Conservation (phyloP, 2,797 vertebrate genomes). For the Decapterus maruadsi region DNA sequence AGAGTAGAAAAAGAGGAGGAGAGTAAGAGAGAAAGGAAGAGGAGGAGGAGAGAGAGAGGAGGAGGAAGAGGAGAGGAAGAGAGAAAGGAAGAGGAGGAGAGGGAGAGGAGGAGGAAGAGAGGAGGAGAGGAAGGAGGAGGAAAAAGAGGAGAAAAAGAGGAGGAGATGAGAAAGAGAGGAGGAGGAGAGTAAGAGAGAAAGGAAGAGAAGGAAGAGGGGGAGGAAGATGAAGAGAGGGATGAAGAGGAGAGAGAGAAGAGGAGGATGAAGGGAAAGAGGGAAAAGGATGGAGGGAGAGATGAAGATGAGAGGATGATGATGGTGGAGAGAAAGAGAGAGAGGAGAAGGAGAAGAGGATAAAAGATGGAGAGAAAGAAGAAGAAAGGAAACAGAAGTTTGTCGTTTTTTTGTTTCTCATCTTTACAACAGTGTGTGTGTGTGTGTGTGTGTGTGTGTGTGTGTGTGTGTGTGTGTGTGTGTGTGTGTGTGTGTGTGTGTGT, state of each 20-base stretch:
- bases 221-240: too few species aligned
- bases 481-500: constrained; percentile 11
- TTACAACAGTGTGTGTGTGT: constrained; percentile 1
- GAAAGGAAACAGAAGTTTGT: not conserved
- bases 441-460: constrained; percentile 20
- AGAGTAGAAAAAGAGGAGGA: too few species aligned
- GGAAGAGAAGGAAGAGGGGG: too few species aligned
- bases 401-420: not conserved
- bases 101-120: too few species aligned
- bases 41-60: not conserved
- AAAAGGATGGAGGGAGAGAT: not conserved
- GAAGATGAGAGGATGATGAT: not conserved
- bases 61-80: not conserved
- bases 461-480: constrained; percentile 25
- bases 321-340: not conserved
- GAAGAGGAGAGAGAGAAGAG: too few species aligned
- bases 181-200: too few species aligned
- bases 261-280: not conserved
- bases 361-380: not conserved
- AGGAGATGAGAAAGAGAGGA: too few species aligned
- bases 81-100: too few species aligned
- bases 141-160: too few species aligned
- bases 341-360: not conserved
- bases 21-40: too few species aligned
- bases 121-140: too few species aligned